Evolutionary conservation across 2,797 vertebrate species (phyloP), one percentile per base, ranked within the genome.

Genomic region (Lophotriccus pileatus): DNA sequence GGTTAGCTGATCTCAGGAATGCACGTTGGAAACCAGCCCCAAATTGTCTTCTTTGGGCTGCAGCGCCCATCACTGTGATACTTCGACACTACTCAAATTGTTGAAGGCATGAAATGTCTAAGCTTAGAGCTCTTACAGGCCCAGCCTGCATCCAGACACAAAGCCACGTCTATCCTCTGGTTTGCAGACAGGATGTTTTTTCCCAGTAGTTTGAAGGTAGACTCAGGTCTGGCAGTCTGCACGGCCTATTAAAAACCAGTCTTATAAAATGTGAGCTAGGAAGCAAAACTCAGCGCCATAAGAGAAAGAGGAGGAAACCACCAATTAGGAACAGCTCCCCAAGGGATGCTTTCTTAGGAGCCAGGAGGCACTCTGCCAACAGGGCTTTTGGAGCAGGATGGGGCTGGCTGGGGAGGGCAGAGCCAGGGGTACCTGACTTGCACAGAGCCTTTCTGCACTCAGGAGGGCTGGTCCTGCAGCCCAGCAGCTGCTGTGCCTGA

Each of bases 301-400:
- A 91, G 92, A 93, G 90, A 87, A 93, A 43, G 78, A 94, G 64
- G 64, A 95, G 95, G 95, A 97, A 97, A 97, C 94, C 96, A 97
- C 93, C 86, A 95, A 96, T 96, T 97, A 97, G 84, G 92, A 95
- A 79, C 78, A 96, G 78, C 44, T 85, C 94, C 78, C 0, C 4
- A 80, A 89, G 91, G 89, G n/a, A 90, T 84, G 30, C 74, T 93
- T 95, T 87, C 93, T 89, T 82, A 37, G 77, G 63, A 96, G 95
- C 92, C 73, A 89, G 63, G 73, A 94, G 95, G 96, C 96, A 74
- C 58, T 95, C 83, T 96, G 95, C 96, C 92, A 95, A 28, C 59
- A 90, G 81, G 58, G 85, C 46, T 90, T 91, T 84, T 88, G 92
- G 69, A 97, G 64, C 2, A 0, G 53, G 36, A 56, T 56, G 41